Evolutionary conservation across 2,888 invertebrate species (phyloP), one percentile per base, ranked within the genome.

Genomic region (Oxystoma pomonae): DNA sequence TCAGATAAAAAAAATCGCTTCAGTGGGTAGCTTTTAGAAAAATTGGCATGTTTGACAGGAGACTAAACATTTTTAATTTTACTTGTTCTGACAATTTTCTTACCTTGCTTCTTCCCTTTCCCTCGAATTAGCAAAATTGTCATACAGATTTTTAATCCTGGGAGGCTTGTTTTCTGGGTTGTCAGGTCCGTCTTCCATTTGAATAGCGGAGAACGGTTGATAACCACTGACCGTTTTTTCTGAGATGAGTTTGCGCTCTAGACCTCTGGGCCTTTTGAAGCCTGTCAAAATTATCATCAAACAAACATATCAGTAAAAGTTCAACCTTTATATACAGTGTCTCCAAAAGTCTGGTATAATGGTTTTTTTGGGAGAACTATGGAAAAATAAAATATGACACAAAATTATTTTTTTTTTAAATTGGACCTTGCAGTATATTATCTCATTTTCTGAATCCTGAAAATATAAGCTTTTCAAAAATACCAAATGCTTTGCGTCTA

Each of bases 141-240:
- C 91, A 76, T 91, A 91, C n/a, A 92, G 79, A 76, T 88, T 87
- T 77, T 86, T 88, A 72, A 85, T 87, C 78, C 82, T 79, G 2
- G 88, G 87, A 49, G 87, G 87, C 74, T 90, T 88, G 65, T 88
- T 87, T 71, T 87, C 87, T 1, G 82, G 78, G 59, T 85, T 80
- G 80, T 84, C 84, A 1, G 81, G 81, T 16, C 89, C 82, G 78
- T 91, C 85, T 78, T 94, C 88, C 77, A 90, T 84, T 70, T 90
- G 90, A 1, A 91, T 90, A 0, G 95, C 91, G 64, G 94, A 91
- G 75, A 96, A 96, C 1, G 96, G 96, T 76, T 95, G 95, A 79
- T 96, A 96, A 0, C 92, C 90, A 35, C 91, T 89, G 1, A 93
- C 88, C 7, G 88, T 89, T 69, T 91, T 89, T 63, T 89, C 89